Evolutionary conservation across 2,113 vertebrate species (phyloP).

Genomic region (Campylomormyrus tamandua): DNA sequence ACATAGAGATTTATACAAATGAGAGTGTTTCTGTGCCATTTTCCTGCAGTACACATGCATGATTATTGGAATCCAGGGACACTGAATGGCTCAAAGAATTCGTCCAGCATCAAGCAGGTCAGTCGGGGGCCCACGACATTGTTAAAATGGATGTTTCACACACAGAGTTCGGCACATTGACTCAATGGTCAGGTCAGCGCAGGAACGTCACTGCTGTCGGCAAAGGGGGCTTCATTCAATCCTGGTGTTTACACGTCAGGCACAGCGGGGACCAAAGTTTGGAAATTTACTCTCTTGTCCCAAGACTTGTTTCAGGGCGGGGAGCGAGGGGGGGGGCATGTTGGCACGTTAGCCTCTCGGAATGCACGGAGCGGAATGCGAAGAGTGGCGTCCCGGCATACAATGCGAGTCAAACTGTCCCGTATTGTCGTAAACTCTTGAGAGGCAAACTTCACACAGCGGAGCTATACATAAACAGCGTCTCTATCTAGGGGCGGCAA

Average conservation of each 20-base stretch:
- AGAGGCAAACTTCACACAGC: background rate
- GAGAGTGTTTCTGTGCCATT: background rate
- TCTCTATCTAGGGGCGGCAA: background rate
- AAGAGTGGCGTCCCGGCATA: background rate
- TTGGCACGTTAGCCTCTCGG: background rate
- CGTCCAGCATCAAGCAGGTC: background rate
- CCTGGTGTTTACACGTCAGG: background rate
- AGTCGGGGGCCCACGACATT: background rate
- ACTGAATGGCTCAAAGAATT: background rate
- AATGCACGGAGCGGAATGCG: background rate
- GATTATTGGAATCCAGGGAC: background rate
- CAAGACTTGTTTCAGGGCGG: background rate
- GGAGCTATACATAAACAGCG: background rate
- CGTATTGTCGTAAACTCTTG: background rate
- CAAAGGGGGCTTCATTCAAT: background rate
- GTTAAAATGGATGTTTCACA: background rate
- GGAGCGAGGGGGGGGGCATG: background rate
- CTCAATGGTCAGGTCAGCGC: background rate
- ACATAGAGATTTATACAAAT: background rate
- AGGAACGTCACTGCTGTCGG: background rate
- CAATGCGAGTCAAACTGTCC: background rate
- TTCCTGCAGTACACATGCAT: background rate
- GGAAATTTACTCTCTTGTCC: background rate
- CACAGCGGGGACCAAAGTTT: background rate
- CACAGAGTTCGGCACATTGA: background rate